Evolutionary conservation across 2,797 vertebrate genomes (phyloP), one percentile per base, ranked within the genome.

Genomic region (Australoheros facetus): DNA sequence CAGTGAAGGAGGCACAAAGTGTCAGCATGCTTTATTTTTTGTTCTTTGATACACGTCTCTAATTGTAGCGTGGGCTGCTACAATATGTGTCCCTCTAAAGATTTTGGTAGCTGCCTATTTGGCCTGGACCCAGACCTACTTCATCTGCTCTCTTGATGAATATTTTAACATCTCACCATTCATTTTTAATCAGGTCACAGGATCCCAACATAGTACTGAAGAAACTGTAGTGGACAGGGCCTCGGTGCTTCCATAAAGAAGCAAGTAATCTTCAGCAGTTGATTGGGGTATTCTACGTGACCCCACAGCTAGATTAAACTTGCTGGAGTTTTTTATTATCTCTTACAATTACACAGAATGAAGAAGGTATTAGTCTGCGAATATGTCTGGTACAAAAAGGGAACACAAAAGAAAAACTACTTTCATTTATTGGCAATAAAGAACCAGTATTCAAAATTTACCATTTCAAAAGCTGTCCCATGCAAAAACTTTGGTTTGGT

Each of bases 181-280:
- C 76, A 93, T 92, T 91, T 92, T 91, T 91, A 91, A 94, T 89
- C 60, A 78, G 81, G 84, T 92, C 88, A 85, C 39, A 64, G 78
- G 81, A 90, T 82, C 79, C 80, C 70, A 26, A 30, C 53, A 39
- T 74, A 64, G 78, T 48, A 45, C 39, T 66, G 81, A 87, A 64
- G 71, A 59, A 54, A 75, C 58, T 55, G 70, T 51, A 54, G 79
- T 7, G 51, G 82, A 84, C 84, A 48, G 28, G 54, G 21, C 51
- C 37, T 69, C 79, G 12, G 7, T 16, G 28, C 55, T 59, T 85
- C 56, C 59, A 75, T 60, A 39, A 81, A 10, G 7, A 55, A 83
- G 57, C 48, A 51, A 78, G 73, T 80, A n/a, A 72, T 82, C 71
- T 48, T 34, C 26, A 51, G 26, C 28, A 11, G 26, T 10, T 51